A percentile compares a stretch with the other conserved stretches of the same genome.
Evolutionary conservation across 2,888 invertebrate species (phyloP).

Genomic region (Chrysolina americana): DNA sequence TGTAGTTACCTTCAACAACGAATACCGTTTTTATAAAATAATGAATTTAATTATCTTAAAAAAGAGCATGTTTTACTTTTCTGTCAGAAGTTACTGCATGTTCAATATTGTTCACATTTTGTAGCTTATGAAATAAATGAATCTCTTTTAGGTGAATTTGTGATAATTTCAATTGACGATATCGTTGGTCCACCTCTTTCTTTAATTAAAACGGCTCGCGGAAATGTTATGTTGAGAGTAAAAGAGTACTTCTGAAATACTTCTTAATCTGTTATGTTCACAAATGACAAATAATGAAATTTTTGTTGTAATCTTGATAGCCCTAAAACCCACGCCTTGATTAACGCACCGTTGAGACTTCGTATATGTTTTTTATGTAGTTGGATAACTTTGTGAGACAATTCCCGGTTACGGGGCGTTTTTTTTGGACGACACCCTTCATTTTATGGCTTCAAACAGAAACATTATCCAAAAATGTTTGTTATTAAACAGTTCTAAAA

Average conservation of each 20-base stretch:
- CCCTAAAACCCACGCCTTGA: too few species aligned
- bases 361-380: too few species aligned
- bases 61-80: conserved; percentile 27
- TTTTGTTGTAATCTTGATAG: too few species aligned
- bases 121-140: conserved; percentile 32
- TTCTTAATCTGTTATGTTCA: too few species aligned
- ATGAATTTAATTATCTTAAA: conserved; percentile 23
- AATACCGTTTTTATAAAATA: conserved; percentile 22
- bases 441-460: too few species aligned
- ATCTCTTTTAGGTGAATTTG: conserved; percentile 28
- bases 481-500: too few species aligned
- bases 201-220: conserved; percentile 32
- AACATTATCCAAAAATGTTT: too few species aligned
- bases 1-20: conserved; percentile 15
- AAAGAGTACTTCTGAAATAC: conserved; percentile 25
- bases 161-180: conserved; percentile 16
- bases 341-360: too few species aligned
- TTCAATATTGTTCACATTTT: conserved; percentile 27
- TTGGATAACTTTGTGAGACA: too few species aligned
- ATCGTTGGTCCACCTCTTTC: conserved; percentile 25
- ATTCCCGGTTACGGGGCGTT: too few species aligned
- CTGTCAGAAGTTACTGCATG: conserved; percentile 16
- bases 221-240: conserved; percentile 18
- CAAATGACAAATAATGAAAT: too few species aligned
- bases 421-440: too few species aligned